Evolutionary conservation across 2,113 vertebrate species (phyloP).

Genomic region (Phyllopteryx taeniolatus): DNA sequence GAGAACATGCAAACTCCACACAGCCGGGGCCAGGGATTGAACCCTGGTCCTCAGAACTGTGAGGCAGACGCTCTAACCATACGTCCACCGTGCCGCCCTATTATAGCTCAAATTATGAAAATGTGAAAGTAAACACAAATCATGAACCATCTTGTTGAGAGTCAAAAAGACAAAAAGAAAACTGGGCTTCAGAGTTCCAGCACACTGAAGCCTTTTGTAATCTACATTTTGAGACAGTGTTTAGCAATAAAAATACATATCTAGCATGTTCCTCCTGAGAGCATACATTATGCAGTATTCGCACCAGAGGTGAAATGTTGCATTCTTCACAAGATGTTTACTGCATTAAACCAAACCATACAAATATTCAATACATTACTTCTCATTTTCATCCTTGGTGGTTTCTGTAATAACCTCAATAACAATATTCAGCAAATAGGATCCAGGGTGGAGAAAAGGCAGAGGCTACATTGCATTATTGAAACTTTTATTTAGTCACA

Average conservation of each 20-base stretch:
- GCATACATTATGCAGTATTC: neutral
- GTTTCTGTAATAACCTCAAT: conserved; percentile 27
- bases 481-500: conserved; percentile 10
- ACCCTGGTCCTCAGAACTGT: no score
- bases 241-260: conserved; percentile 10
- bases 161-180: neutral
- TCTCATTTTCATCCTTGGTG: conserved; percentile 8
- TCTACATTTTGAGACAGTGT: neutral
- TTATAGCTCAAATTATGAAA: neutral
- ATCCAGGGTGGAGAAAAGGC: conserved; percentile 12
- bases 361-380: conserved; percentile 20
- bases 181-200: neutral
- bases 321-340: conserved; percentile 18
- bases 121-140: neutral
- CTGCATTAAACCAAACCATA: conserved; percentile 5
- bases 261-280: conserved; percentile 2
- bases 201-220: neutral
- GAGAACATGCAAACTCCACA: no score
- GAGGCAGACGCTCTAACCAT: no score
- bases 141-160: neutral
- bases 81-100: no score
- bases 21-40: no score
- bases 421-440: conserved; percentile 22
- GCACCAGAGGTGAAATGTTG: neutral
- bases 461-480: conserved; percentile 18